Base-by-base conservation (phyloP, 2,113 vertebrate genomes). In the Melanerpes formicivorus region DNA sequence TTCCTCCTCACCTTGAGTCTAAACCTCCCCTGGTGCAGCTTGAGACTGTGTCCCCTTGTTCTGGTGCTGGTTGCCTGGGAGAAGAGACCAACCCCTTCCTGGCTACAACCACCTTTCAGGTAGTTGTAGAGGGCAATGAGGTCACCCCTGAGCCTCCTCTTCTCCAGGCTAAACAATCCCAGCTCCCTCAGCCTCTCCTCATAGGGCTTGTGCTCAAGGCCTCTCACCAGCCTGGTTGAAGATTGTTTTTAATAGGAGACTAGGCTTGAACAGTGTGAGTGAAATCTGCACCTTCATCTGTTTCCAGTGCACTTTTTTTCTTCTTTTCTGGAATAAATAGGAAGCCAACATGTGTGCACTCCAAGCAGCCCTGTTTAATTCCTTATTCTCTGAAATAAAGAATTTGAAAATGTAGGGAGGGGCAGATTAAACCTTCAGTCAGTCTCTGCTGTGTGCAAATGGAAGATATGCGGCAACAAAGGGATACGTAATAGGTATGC, bases 281-380 rank as follows among this genome's bases (percentile, higher is more conserved):
- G 78, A 87, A 91, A 91, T 83, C 52, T 94, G 54, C 44, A 76
- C 50, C 16, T 84, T 91, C 56, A 77, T 65, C 34, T 90, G 23
- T 22, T 95, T 85, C 77, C 3, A 3, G 67, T 59, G 69, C 37
- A 58, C 16, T 88, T 60, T 34, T 70, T 65, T 75, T 27, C 16
- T 90, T 60, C n/a, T 70, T 67, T 75, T 29, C 10, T 90, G 66
- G 66, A 95, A 40, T 64, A 89, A 93, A 56, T 50, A 75, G 56
- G 30, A 75, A 91, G 30, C 18, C 59, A 78, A 34, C 34, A 27
- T 14, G 8, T 76, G 23, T 59, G 21, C 25, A 30, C 67, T 71
- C 58, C 27, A 71, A 30, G 29, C 46, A 83, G 71, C 9, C 27
- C 19, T 0, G 0, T 69, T 87, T 65, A 80, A 62, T 75, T 83